Base-by-base conservation (phyloP, 2,113 vertebrate genomes). In the Macaca nemestrina region DNA sequence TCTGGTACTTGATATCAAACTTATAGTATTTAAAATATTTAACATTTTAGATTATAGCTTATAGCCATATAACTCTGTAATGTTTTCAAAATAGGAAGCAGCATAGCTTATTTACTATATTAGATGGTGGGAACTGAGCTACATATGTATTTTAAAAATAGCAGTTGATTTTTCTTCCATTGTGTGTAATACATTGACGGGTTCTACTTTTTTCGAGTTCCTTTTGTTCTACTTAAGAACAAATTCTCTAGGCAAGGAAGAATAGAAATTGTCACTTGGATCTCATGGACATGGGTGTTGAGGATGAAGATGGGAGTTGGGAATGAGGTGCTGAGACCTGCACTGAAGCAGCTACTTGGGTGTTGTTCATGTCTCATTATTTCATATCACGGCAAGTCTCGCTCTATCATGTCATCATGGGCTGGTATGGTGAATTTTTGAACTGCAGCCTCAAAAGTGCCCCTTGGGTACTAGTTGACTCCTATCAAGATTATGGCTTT, bases 11-110 rank as follows among this genome's bases (percentile, higher is more conserved):
- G 73, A 61, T 93, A 73, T 55, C 48, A 90, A 70, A 64, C 52
- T 80, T 94, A 27, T 23, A 73, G 35, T n/a, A 25, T 64, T 92
- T 94, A 93, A 94, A 89, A 94, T 90, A 76, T 52, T 95, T 95
- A 90, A 84, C 18, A 80, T 72, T 94, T 38, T 80, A 73, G 72
- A 35, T 91, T 64, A 8, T 67, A 70, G 40, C 88, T 87, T 90
- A 48, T 81, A 79, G 48, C 11, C 72, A 20, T 68, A 5, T 80
- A 84, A 73, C 88, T 91, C 59, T 64, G 13, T 70, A 57, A 83
- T 82, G 10, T 64, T 82, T 55, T 91, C 27, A 50, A 88, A 91
- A 85, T 79, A 83, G 68, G 55, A 95, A 86, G 55, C 20, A 80
- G 48, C 38, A 17, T 83, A 93, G 14, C 16, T 86, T 83, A 38